A percentile compares a stretch with the other conserved stretches of the same genome.
Evolutionary conservation across 2,888 invertebrate genomes (phyloP).

Genomic region (Pterostichus madidus): DNA sequence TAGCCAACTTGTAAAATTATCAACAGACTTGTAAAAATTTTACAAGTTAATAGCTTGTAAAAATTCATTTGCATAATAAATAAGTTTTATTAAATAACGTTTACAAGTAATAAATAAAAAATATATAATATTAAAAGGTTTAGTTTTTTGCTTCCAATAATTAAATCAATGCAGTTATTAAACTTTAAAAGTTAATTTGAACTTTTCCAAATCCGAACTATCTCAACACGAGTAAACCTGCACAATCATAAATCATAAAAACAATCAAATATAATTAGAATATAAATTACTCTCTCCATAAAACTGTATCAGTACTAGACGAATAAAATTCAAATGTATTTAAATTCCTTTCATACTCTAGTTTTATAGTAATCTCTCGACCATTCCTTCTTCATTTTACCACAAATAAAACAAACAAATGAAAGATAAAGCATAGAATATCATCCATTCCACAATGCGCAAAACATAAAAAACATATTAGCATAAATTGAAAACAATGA

Average conservation of each 20-base stretch:
- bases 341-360: constrained; percentile 28
- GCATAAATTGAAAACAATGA: constrained; percentile 47
- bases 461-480: constrained; percentile 33
- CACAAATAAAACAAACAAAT: constrained; percentile 7
- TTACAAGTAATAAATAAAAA: too few relatives aligned
- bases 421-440: constrained; percentile 34
- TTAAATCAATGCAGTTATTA: background rate
- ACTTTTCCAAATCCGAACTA: constrained; percentile 2
- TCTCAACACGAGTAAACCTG: background rate
- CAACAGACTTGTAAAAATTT: too few relatives aligned
- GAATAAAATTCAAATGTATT: constrained; percentile 29
- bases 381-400: constrained; percentile 7
- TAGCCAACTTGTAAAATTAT: too few relatives aligned
- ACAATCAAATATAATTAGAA: constrained; percentile 48
- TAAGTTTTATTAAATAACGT: too few relatives aligned
- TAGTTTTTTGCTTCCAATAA: too few relatives aligned
- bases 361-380: background rate
- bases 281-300: constrained; percentile 6
- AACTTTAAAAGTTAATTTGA: background rate
- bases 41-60: too few relatives aligned
- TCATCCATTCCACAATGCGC: constrained; percentile 12
- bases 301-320: constrained; percentile 12
- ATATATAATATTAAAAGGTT: too few relatives aligned
- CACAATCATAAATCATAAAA: constrained; percentile 21
- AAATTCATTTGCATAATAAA: too few relatives aligned